These are phyloP conservation scores for Cerastoderma edule DNA, from an alignment of 2,888 invertebrate species.

Conservation along the genomic window DNA sequence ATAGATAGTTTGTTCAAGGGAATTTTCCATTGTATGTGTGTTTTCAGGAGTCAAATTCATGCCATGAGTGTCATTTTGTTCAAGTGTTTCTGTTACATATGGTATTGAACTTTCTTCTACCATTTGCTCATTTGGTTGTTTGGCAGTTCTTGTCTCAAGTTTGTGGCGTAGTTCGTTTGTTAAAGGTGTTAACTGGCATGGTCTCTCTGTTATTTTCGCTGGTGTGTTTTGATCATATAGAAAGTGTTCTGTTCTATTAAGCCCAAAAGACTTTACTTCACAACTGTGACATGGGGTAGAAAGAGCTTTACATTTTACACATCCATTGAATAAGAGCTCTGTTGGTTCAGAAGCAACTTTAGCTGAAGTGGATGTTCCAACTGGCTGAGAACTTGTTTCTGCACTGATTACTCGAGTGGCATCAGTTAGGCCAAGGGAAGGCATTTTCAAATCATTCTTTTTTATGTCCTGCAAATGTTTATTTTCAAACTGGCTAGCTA, in stretches of 20 bases:
- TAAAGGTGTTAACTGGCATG: not conserved
- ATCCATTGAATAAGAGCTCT: not conserved
- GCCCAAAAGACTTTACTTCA: too few relatives aligned
- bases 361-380: too few relatives aligned
- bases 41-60: not conserved
- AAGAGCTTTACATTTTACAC: not conserved
- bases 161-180: not conserved
- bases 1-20: constrained; percentile 38
- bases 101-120: too few relatives aligned
- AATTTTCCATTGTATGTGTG: not conserved
- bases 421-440: too few relatives aligned
- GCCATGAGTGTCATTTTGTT: not conserved
- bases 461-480: not conserved
- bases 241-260: too few relatives aligned
- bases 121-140: too few relatives aligned
- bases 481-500: constrained; percentile 21
- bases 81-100: not conserved
- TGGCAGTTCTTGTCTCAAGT: not conserved
- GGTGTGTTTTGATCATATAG: too few relatives aligned
- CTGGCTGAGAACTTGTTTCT: too few relatives aligned
- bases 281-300: too few relatives aligned
- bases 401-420: too few relatives aligned
- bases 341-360: not conserved
- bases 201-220: too few relatives aligned
- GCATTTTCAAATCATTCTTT: not conserved